Percentiles rank a stretch among this genome's conserved stretches.
These are phyloP conservation scores for Lumbricus terrestris DNA, from an alignment of 2,888 invertebrate species.

Conservation along the genomic window DNA sequence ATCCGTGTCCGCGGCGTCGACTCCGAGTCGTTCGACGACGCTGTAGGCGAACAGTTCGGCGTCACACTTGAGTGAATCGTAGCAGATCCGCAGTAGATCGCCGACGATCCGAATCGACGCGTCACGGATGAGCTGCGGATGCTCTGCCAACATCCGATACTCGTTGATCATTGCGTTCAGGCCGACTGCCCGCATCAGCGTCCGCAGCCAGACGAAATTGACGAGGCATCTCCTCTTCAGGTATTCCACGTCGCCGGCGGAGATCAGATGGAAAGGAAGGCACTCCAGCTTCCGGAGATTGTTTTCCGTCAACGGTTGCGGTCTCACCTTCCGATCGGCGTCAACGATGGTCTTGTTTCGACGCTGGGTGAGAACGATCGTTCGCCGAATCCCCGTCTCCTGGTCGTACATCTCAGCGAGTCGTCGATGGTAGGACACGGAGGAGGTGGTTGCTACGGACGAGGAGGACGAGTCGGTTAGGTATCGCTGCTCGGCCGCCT, in stretches of 20 bases:
- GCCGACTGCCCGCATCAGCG: slow-evolving; percentile 30
- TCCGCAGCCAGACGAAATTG: slow-evolving; percentile 32
- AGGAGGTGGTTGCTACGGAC: too few relatives aligned
- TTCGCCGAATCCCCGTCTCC: slow-evolving; percentile 33
- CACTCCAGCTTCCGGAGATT: slow-evolving; percentile 38
- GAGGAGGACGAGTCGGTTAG: slow-evolving; percentile 16
- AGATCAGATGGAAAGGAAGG: slow-evolving; percentile 37
- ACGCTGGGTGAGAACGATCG: slow-evolving; percentile 34
- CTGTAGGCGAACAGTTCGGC: slow-evolving; percentile 31
- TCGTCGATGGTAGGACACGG: slow-evolving; percentile 23
- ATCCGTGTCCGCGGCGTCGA: not conserved
- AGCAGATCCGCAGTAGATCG: slow-evolving; percentile 35
- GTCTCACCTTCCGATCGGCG: slow-evolving; percentile 38
- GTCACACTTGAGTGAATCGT: slow-evolving; percentile 33
- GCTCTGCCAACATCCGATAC: slow-evolving; percentile 13
- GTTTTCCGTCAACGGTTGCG: slow-evolving; percentile 28
- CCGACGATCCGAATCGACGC: slow-evolving; percentile 14
- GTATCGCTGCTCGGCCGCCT: slow-evolving; percentile 40
- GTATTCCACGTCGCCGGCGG: slow-evolving; percentile 14
- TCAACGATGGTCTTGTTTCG: slow-evolving; percentile 32
- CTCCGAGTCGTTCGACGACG: slow-evolving; percentile 25
- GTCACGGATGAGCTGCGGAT: slow-evolving; percentile 13
- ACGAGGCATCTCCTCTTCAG: slow-evolving; percentile 32
- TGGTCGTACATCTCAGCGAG: slow-evolving; percentile 36
- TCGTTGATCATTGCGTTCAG: slow-evolving; percentile 27